These are phyloP conservation scores for Liasis olivaceus DNA, from an alignment of 2,797 vertebrate species.

Conservation along the genomic window DNA sequence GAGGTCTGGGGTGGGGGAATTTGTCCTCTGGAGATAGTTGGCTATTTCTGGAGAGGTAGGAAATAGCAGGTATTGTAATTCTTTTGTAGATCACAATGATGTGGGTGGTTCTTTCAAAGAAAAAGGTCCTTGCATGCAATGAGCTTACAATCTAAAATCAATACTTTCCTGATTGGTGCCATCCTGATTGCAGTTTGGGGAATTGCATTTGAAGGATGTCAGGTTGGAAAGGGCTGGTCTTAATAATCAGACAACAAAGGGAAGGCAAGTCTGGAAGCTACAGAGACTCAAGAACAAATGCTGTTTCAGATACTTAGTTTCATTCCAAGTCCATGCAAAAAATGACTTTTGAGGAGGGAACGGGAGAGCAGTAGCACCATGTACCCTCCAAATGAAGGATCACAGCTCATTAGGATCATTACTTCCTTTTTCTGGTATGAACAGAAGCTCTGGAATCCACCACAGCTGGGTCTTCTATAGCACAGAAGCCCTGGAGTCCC, in stretches of 20 bases:
- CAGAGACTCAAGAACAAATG: not conserved
- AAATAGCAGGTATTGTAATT: not conserved
- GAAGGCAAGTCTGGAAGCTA: not conserved
- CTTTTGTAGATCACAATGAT: not conserved
- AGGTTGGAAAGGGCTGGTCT: not conserved
- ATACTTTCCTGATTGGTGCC: not conserved
- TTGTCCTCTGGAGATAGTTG: not conserved
- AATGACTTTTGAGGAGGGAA: not conserved
- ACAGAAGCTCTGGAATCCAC: not conserved
- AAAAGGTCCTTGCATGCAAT: not conserved
- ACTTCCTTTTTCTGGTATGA: not conserved
- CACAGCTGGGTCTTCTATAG: too few species aligned
- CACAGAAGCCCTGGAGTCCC: not conserved
- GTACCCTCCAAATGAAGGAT: not conserved
- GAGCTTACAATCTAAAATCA: not conserved
- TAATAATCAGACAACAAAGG: not conserved
- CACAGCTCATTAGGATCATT: not conserved
- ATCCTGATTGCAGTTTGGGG: not conserved
- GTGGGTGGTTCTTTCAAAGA: not conserved
- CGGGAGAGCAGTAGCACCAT: not conserved
- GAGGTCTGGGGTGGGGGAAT: not conserved
- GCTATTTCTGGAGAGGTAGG: not conserved
- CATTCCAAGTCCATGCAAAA: not conserved
- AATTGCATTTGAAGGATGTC: not conserved
- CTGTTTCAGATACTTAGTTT: not conserved